These are phyloP conservation scores for Emys orbicularis DNA, from an alignment of 2,797 vertebrate species.

Conservation along the genomic window DNA sequence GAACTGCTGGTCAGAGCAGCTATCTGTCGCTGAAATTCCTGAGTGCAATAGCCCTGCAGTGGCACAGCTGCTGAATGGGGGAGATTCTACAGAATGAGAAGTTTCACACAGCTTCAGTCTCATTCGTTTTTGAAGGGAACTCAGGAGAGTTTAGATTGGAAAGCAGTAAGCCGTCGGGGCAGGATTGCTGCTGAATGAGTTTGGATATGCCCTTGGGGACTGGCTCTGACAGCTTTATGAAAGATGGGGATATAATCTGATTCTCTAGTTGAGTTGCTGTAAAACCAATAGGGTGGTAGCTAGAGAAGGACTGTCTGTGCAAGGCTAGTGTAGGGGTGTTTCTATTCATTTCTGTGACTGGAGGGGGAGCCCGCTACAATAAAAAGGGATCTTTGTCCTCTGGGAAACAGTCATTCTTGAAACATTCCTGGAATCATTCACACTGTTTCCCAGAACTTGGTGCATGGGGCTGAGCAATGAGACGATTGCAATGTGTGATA, in stretches of 20 bases:
- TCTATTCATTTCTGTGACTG: neutral
- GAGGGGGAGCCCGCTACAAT: neutral
- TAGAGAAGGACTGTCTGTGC: neutral
- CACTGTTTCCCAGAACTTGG: neutral
- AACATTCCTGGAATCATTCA: neutral
- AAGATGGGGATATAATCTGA: neutral
- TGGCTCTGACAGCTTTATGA: slow-evolving; percentile 43
- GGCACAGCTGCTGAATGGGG: slow-evolving; percentile 31
- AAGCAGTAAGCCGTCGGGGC: slow-evolving; percentile 55
- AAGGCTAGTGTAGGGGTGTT: neutral
- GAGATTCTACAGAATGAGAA: slow-evolving; percentile 22
- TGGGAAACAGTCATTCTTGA: neutral
- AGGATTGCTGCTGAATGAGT: slow-evolving; percentile 53
- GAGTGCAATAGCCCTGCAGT: neutral
- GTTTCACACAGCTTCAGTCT: slow-evolving; percentile 38
- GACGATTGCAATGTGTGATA: slow-evolving; percentile 1
- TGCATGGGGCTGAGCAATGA: neutral
- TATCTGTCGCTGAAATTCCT: slow-evolving; percentile 8
- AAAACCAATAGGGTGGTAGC: neutral
- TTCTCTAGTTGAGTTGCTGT: neutral
- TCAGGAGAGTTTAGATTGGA: slow-evolving; percentile 63
- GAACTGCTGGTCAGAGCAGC: slow-evolving; percentile 18
- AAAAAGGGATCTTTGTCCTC: neutral
- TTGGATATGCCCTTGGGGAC: slow-evolving; percentile 49
- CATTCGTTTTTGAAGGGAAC: slow-evolving; percentile 57